Base-by-base conservation (phyloP, 2,113 vertebrate species). In the Lepus americanus region DNA sequence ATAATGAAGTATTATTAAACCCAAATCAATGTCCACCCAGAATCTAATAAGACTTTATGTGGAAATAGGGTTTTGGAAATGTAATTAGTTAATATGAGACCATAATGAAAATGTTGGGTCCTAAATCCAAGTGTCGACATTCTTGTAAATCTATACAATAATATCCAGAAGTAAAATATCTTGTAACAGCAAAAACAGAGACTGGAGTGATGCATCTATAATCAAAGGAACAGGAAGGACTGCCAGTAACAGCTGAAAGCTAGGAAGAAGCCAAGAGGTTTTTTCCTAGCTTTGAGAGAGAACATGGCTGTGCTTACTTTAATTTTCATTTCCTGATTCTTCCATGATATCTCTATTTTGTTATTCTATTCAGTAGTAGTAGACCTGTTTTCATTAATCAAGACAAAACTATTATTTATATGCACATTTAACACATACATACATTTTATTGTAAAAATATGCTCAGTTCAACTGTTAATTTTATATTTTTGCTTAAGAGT, bases 41-140 rank as follows among this genome's bases (percentile, higher is more conserved):
- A 63, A 81, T 44, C 11, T 67, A 49, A 39, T 63, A 22, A 63
- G 39, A 33, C 27, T 16, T 72, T 59, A 53, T 23, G 55, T 63
- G 12, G 16, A 44, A 69, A 49, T 44, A 16, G 1, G 4, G 3
- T 82, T 12, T 76, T 44, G 70, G 4, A 69, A 6, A 19, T 63
- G 27, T 3, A 85, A 64, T 55, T 85, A 23, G 10, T 73, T 92
- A 51, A 63, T 11, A 53, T 69, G 66, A 44, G 22, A 6, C 31
- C 14, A 63, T 36, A 8, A 1, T 53, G 1, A 51, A 10, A 87
- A 59, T 2, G 3, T 0, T 9, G n/a, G 14, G 19, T 6, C 5
- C 17, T 39, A 74, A 36, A 67, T 88, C 76, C 31, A 79, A 84
- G 10, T 51, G 27, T 0, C 14, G 25, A 9, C 39, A 12, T 12